Base-by-base conservation (phyloP, 2,113 vertebrate species). In the Peromyscus californicus region DNA sequence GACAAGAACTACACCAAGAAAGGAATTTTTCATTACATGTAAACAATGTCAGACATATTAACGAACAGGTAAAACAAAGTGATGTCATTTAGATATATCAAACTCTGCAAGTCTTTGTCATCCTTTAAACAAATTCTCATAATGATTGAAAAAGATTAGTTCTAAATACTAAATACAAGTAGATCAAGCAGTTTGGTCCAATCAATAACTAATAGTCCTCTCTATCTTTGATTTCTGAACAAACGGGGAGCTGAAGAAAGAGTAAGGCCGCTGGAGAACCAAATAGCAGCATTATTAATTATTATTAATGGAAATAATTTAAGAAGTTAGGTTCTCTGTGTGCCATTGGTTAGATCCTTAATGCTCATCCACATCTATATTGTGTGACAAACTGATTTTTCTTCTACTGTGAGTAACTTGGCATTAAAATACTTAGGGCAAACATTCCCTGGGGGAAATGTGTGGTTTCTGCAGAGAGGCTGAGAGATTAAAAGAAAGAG, bases 211-310 rank as follows among this genome's bases (percentile, higher is more conserved):
- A 61, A 96, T 5, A 88, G 0, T 42, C 16, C 0, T 86, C 76
- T 67, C 31, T 12, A 54, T 15, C 70, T 83, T 4, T 90, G 61
- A 90, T 22, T 88, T 87, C 45, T 84, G 48, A 95, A 91, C 17
- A 59, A 91, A 79, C 6, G 72, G 69, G 69, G 5, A 7, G 9
- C 21, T 93, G 21, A 93, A 80, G 33, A 90, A 92, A 31, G 21
- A 91, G 8, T 33, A 92, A 72, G 7, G 75, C 11, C 85, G 31
- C 19, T 83, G 45, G 57, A 87, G 9, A 96, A 78, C 24, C 78
- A 94, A 91, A 82, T 82, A 57, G 88, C 70, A 94, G 10, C 59
- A 80, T 96, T 90, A 86, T 84, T 94, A 75, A 80, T 96, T 90
- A 86, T 84, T 94, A 75, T 63, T 93, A 67, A 93, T 79, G 24